phyloP scores from a whole-genome alignment of 1,140 invertebrate genomes.

The Aphaenogaster ashmeadi region DNA sequence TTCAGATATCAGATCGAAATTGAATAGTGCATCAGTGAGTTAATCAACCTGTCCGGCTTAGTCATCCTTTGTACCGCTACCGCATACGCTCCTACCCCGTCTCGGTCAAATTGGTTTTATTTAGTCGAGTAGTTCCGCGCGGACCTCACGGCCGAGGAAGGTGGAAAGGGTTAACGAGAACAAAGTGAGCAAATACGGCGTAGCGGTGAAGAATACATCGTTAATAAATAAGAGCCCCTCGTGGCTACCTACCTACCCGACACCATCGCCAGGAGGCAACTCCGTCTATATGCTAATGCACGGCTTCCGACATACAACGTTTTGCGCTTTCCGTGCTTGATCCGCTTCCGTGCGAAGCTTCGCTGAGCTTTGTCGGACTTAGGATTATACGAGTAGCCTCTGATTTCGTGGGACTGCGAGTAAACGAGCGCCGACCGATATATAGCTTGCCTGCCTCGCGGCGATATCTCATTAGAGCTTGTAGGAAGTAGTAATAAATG shows the following conservation, averaged over 20 bases:
- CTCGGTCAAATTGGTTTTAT: slow-evolving; percentile 54
- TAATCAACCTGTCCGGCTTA: slow-evolving; percentile 62
- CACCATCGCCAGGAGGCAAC: slow-evolving; percentile 81
- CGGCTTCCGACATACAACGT: slow-evolving; percentile 83
- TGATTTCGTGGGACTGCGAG: slow-evolving; percentile 4
- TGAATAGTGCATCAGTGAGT: slow-evolving; percentile 57
- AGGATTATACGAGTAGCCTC: background rate
- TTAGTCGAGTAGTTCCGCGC: slow-evolving; percentile 44
- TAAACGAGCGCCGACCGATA: background rate
- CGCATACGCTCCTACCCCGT: slow-evolving; percentile 46
- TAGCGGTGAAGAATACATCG: slow-evolving; percentile 81
- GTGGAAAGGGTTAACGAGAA: slow-evolving; percentile 65
- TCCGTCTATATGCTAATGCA: slow-evolving; percentile 86
- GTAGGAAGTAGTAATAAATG: slow-evolving; percentile 19
- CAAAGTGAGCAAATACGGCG: slow-evolving; percentile 71
- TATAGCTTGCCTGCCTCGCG: background rate
- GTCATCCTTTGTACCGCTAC: slow-evolving; percentile 59
- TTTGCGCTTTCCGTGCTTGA: slow-evolving; percentile 81
- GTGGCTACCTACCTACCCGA: slow-evolving; percentile 73
- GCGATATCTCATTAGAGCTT: background rate
- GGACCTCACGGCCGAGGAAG: slow-evolving; percentile 34
- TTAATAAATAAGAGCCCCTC: slow-evolving; percentile 84
- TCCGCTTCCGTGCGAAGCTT: slow-evolving; percentile 22
- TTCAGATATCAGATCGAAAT: slow-evolving; percentile 41
- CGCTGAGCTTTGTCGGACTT: background rate